These are phyloP conservation scores for Notothenia rossii DNA, from an alignment of 2,113 vertebrate species.

Conservation along the genomic window DNA sequence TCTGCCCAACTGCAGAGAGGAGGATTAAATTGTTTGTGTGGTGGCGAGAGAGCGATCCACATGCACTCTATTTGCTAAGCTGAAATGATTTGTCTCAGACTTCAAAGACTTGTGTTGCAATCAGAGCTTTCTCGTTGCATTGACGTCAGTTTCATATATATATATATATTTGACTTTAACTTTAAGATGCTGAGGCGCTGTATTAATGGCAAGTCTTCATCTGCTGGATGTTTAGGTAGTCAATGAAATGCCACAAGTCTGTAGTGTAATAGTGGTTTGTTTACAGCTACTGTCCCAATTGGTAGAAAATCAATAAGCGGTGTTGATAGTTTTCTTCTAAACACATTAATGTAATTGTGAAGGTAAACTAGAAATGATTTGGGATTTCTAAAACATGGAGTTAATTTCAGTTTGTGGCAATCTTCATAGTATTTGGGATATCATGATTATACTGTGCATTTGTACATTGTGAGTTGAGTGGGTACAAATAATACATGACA, in stretches of 20 bases:
- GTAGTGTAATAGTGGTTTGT: not conserved
- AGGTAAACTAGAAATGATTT: not conserved
- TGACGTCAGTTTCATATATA: no score
- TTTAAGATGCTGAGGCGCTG: no score
- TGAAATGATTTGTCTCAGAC: slow-evolving; percentile 39
- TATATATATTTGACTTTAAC: no score
- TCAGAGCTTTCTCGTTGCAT: slow-evolving; percentile 5
- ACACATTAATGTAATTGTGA: not conserved
- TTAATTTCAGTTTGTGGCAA: not conserved
- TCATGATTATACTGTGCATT: slow-evolving; percentile 3
- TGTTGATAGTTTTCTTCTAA: not conserved
- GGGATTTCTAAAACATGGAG: not conserved
- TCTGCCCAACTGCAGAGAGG: slow-evolving; percentile 55
- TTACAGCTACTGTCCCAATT: not conserved
- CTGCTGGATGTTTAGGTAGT: no score
- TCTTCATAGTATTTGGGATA: not conserved
- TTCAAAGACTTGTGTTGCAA: slow-evolving; percentile 44
- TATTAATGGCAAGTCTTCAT: no score
- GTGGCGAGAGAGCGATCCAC: slow-evolving; percentile 29
- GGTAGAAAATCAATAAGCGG: not conserved
- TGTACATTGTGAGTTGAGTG: not conserved
- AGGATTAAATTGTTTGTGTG: slow-evolving; percentile 65
- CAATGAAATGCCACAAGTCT: not conserved
- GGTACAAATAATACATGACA: not conserved
- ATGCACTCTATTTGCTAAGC: slow-evolving; percentile 43